Evolutionary conservation across 2,888 invertebrate genomes (phyloP).

Genomic region (Epinotia nisella): DNA sequence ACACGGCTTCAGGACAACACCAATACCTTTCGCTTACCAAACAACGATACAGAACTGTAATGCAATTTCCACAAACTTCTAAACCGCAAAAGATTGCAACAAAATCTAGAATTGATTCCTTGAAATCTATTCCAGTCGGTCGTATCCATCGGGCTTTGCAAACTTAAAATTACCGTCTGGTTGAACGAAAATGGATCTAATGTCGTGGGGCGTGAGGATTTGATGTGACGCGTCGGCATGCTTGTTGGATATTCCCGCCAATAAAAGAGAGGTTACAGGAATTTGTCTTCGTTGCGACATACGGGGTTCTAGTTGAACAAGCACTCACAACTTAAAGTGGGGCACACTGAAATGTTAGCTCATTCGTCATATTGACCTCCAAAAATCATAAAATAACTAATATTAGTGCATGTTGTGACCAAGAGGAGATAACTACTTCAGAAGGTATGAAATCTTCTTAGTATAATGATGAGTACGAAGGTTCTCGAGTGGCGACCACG

Average conservation of each 20-base stretch:
- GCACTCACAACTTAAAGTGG: not conserved
- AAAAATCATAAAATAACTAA: not conserved
- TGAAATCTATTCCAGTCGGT: conserved; percentile 40
- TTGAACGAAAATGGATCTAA: conserved; percentile 14
- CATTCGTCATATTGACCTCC: not conserved
- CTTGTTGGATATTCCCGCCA: conserved; percentile 39
- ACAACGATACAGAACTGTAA: conserved; percentile 26
- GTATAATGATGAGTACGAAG: no score
- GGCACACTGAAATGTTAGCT: not conserved
- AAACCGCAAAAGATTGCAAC: conserved; percentile 44
- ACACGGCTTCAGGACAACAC: conserved; percentile 2
- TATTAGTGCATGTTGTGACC: no score
- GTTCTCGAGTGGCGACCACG: no score
- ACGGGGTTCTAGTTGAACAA: not conserved
- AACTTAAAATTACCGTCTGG: conserved; percentile 15
- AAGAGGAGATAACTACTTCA: no score
- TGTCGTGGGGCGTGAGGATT: not conserved
- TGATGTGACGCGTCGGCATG: conserved; percentile 1
- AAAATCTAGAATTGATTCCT: conserved; percentile 44
- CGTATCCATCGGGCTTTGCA: conserved; percentile 24
- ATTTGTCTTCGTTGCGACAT: conserved; percentile 37
- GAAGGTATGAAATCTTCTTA: no score
- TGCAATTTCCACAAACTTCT: conserved; percentile 40
- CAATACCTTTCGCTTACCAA: conserved; percentile 20
- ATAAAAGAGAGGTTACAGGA: conserved; percentile 44